These are phyloP conservation scores for Scytalopus superciliaris DNA, from an alignment of 2,113 vertebrate species.

Conservation along the genomic window DNA sequence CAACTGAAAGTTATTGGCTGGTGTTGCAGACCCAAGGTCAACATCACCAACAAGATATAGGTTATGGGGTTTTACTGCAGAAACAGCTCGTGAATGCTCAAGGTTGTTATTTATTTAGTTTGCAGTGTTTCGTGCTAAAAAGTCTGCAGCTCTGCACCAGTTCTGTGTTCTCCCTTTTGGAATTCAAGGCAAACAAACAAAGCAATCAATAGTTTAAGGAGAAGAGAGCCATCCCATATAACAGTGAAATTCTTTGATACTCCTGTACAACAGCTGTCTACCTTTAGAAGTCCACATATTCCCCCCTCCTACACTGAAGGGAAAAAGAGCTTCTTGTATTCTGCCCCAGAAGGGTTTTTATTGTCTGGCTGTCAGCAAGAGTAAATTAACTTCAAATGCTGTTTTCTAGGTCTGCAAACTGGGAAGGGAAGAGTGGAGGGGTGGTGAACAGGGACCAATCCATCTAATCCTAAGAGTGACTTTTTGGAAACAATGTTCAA, in stretches of 20 bases:
- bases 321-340: background rate
- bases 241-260: background rate
- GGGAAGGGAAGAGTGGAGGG: background rate
- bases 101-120: background rate
- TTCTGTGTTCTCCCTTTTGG: background rate
- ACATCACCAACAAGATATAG: background rate
- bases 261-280: background rate
- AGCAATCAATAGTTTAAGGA: background rate
- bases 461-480: background rate
- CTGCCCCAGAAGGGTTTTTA: background rate
- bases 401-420: background rate
- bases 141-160: background rate
- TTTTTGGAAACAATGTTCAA: background rate
- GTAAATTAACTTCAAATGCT: background rate
- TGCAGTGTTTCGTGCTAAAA: background rate
- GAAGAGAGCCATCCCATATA: background rate
- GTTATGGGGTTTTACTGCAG: background rate
- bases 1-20: background rate
- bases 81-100: background rate
- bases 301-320: fast-evolving
- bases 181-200: background rate
- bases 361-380: background rate
- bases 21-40: background rate
- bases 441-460: background rate
- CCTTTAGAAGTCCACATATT: background rate